Evolutionary conservation across 2,113 vertebrate species (phyloP).

Genomic region (Centropristis striata): DNA sequence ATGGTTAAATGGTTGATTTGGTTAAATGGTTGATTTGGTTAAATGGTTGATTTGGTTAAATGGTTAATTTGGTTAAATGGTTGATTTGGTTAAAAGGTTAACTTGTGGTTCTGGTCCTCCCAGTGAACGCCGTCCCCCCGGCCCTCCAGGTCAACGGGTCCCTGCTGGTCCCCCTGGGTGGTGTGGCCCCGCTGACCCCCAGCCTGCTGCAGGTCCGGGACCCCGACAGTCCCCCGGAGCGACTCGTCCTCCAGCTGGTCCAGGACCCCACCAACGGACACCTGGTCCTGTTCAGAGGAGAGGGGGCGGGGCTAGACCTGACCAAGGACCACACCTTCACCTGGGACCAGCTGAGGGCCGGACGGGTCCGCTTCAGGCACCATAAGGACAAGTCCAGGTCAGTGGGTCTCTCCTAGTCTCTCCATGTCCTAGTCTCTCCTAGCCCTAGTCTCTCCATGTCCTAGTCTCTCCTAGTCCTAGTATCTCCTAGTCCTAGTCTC

Average conservation of each 20-base stretch:
- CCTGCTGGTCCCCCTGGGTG: slow-evolving; percentile 87
- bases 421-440: too few relatives aligned
- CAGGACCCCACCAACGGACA: slow-evolving; percentile 87
- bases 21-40: too few relatives aligned
- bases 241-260: slow-evolving; percentile 83
- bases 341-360: slow-evolving; percentile 83
- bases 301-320: slow-evolving; percentile 74
- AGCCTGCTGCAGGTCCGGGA: slow-evolving; percentile 82
- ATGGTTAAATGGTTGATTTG: too few relatives aligned
- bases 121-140: slow-evolving; percentile 81
- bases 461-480: too few relatives aligned
- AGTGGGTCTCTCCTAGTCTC: slow-evolving; percentile 20
- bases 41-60: too few relatives aligned
- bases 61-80: too few relatives aligned
- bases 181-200: slow-evolving; percentile 79
- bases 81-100: too few relatives aligned
- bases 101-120: background rate
- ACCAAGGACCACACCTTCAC: slow-evolving; percentile 84
- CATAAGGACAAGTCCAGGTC: slow-evolving; percentile 88
- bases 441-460: too few relatives aligned
- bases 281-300: slow-evolving; percentile 71
- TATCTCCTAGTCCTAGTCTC: too few relatives aligned
- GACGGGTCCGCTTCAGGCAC: slow-evolving; percentile 88
- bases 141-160: slow-evolving; percentile 83
- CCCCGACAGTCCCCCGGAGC: slow-evolving; percentile 61